Evolutionary conservation across 2,113 vertebrate genomes (phyloP).

Genomic region (Pongo pygmaeus): DNA sequence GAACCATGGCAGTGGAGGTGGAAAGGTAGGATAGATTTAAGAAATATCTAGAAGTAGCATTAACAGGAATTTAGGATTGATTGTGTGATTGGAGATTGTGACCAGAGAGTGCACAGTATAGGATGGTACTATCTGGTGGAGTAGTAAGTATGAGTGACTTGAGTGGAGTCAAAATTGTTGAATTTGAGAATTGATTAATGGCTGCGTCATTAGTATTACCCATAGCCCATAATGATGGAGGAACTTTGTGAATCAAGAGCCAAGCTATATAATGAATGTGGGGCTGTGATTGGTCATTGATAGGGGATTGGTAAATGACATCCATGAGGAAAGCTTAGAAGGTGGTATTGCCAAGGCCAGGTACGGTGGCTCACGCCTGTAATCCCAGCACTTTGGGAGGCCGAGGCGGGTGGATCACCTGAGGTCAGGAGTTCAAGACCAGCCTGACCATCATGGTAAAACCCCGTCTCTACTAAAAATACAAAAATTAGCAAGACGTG

Average conservation of each 20-base stretch:
- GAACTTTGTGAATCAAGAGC: constrained; percentile 29
- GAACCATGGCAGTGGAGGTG: neutral
- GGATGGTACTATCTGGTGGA: neutral
- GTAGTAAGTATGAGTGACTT: neutral
- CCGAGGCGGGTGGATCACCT: no score
- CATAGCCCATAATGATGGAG: neutral
- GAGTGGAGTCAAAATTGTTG: neutral
- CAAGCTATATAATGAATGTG: neutral
- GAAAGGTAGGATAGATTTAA: neutral
- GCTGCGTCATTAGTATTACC: neutral
- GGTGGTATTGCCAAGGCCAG: neutral
- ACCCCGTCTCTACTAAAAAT: no score
- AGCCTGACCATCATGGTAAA: no score
- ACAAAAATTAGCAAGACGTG: no score
- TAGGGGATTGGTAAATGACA: neutral
- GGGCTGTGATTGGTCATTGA: neutral
- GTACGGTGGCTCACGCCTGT: no score
- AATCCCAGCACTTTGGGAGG: no score
- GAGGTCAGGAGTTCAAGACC: no score
- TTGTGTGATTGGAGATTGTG: neutral
- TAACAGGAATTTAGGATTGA: neutral
- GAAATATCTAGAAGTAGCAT: neutral
- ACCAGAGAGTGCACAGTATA: neutral
- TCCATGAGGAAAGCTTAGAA: neutral
- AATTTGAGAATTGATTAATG: neutral